Evolutionary conservation across 2,113 vertebrate genomes (phyloP).

Genomic region (Girardinichthys multiradiatus): DNA sequence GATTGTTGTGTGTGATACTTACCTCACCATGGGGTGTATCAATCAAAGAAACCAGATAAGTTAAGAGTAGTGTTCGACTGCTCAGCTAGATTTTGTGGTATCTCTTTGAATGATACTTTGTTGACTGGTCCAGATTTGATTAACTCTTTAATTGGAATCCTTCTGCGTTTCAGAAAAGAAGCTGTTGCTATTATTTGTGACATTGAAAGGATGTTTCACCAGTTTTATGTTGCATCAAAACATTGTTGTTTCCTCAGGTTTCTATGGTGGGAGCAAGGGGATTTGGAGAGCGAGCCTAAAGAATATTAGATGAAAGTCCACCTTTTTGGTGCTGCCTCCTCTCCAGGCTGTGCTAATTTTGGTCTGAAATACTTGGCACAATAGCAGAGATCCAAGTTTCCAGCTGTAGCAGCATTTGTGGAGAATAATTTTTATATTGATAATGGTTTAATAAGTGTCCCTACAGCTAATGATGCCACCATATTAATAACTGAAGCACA

Average conservation of each 20-base stretch:
- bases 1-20: background rate
- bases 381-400: background rate
- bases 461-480: background rate
- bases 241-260: background rate
- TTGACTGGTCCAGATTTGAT: background rate
- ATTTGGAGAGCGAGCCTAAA: background rate
- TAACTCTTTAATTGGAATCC: background rate
- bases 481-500: background rate
- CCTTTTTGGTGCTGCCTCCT: slow-evolving; percentile 5
- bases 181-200: background rate
- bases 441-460: background rate
- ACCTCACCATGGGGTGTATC: background rate
- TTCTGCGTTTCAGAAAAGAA: background rate
- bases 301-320: background rate
- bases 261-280: background rate
- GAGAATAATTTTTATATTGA: slow-evolving; percentile 4
- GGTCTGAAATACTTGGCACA: background rate
- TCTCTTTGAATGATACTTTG: background rate
- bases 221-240: background rate
- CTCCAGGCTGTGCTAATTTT: slow-evolving; percentile 6
- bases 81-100: background rate
- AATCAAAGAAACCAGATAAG: background rate
- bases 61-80: background rate
- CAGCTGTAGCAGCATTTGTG: background rate
- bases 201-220: background rate